These are phyloP conservation scores for Empis livida DNA, from an alignment of 2,888 invertebrate genomes.

Conservation along the genomic window DNA sequence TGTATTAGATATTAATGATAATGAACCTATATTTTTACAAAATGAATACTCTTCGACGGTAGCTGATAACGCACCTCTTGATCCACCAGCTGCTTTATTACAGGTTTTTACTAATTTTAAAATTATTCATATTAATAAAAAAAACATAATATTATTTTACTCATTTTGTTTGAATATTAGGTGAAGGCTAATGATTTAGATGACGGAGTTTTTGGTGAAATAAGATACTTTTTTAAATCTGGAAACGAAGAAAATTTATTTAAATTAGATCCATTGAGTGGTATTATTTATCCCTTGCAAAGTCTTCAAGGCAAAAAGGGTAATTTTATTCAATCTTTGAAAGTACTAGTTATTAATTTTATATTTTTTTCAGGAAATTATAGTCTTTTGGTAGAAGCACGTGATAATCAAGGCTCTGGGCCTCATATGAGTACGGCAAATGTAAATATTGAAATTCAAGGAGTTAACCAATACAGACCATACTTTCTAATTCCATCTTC, in stretches of 20 bases:
- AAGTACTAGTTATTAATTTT: neutral
- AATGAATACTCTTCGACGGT: constrained; percentile 65
- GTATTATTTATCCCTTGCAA: constrained; percentile 68
- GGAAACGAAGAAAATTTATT: constrained; percentile 60
- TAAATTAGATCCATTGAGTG: constrained; percentile 58
- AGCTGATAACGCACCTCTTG: constrained; percentile 67
- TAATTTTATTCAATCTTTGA: neutral
- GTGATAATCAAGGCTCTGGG: constrained; percentile 58
- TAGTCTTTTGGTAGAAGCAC: constrained; percentile 56
- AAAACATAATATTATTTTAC: neutral
- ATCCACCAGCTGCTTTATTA: constrained; percentile 69
- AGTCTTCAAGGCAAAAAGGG: constrained; percentile 50
- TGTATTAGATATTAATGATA: constrained; percentile 79
- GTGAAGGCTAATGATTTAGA: constrained; percentile 73
- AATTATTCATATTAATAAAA: neutral
- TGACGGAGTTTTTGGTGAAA: constrained; percentile 60
- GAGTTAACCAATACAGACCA: constrained; percentile 73
- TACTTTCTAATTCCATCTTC: constrained; percentile 64
- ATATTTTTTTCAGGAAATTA: constrained; percentile 30
- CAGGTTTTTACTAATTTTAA: constrained; percentile 32
- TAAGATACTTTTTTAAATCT: constrained; percentile 57
- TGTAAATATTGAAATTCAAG: constrained; percentile 63
- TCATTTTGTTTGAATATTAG: constrained; percentile 3
- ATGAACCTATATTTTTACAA: constrained; percentile 68
- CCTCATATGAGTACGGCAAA: constrained; percentile 51